Base-by-base conservation (phyloP, 2,888 invertebrate species). In the Eledona agricola region DNA sequence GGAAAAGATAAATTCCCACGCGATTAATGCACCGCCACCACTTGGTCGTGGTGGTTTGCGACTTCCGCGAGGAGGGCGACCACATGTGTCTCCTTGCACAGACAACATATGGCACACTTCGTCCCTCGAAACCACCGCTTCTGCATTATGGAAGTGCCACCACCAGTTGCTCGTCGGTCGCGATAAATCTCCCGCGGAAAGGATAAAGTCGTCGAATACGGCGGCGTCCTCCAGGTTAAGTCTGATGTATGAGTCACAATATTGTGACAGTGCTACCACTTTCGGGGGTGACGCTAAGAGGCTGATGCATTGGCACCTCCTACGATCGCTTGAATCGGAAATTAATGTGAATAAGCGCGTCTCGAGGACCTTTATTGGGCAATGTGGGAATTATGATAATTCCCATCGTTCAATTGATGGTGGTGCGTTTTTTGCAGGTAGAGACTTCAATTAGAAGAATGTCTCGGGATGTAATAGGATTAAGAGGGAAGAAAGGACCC, bases 351-450 rank as follows among this genome's bases (percentile, higher is more conserved):
- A 34, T 45, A 32, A 34, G 32, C 34, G 34, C 45, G 45, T 23
- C 6, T 25, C 23, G 25, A 2, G 12, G 45, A 22, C 25, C 15
- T 22, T 20, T 7, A 60, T 61, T 55, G 56, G 54, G 54, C 63
- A 63, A 66, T 66, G 65, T 63, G 55, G 60, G 62, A 66, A 64
- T 62, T 64, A 66, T 66, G 64, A 34, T 63, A 66, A 66, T 65
- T 51, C 40, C 29, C n/a, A n/a, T n/a, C n/a, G n/a, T n/a, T n/a
- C n/a, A 42, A 35, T 17, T n/a, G 42, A 25, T 32, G 13, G 34
- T 25, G 29, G 11, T 38, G 22, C 34, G 22, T 16, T 26, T n/a
- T n/a, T n/a, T n/a, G n/a, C n/a, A n/a, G 6, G 35, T 5, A 5
- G 19, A 19, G 5, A 19, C 3, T 19, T 5, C 4, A 19, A 19